These are phyloP conservation scores for Pyrgus malvae DNA, from an alignment of 2,888 invertebrate genomes.

Conservation along the genomic window DNA sequence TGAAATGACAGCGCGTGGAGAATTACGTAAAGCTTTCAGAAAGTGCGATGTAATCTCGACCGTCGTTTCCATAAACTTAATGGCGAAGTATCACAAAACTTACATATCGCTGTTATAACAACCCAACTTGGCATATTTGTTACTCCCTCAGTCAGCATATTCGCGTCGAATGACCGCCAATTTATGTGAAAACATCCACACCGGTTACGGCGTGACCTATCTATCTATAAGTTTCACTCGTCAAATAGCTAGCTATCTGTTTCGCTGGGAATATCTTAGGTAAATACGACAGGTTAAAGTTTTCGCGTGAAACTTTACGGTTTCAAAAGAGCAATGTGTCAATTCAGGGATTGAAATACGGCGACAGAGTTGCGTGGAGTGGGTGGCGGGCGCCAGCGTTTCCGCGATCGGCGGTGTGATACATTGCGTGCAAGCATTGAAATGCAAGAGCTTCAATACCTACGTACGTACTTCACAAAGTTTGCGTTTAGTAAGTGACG, in stretches of 20 bases:
- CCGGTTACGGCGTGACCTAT: conserved; percentile 77
- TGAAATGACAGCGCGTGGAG: conserved; percentile 56
- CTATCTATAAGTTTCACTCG: conserved; percentile 74
- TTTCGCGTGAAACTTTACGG: conserved; percentile 70
- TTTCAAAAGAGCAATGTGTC: conserved; percentile 70
- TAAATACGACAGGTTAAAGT: conserved; percentile 79
- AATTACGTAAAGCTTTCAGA: conserved; percentile 78
- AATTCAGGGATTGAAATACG: conserved; percentile 78
- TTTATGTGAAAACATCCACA: conserved; percentile 80
- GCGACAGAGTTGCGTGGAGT: conserved; percentile 55
- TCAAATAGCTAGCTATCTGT: conserved; percentile 70
- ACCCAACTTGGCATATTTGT: conserved; percentile 81
- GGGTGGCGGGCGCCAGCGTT: conserved; percentile 81
- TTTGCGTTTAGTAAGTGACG: conserved; percentile 35
- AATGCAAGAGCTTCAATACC: conserved; percentile 47
- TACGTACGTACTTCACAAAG: conserved; percentile 47
- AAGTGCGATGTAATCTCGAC: conserved; percentile 79
- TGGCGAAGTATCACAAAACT: conserved; percentile 79
- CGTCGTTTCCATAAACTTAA: conserved; percentile 81
- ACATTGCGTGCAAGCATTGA: conserved; percentile 55
- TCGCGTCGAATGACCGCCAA: conserved; percentile 81
- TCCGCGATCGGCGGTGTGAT: conserved; percentile 69
- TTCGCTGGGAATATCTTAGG: conserved; percentile 69
- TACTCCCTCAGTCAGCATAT: conserved; percentile 81
- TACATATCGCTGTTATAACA: conserved; percentile 81